A percentile compares a stretch with the other conserved stretches of the same genome.
Conservation (phyloP, 2,797 vertebrate genomes). For the Lacerta viridis region DNA sequence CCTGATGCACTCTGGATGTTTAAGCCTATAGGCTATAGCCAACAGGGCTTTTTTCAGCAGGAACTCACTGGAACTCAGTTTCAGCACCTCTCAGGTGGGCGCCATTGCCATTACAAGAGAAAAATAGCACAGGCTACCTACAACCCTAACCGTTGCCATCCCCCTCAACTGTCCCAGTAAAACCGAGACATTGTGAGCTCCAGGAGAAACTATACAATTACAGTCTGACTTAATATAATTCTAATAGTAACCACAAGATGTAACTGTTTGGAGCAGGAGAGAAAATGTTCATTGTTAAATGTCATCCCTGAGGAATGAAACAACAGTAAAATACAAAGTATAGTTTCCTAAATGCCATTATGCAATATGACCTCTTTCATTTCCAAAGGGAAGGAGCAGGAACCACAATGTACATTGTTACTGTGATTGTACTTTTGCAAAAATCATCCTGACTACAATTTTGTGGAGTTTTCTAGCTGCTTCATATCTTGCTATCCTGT, state of each 20-base stretch:
- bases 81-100: too few relatives aligned
- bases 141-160: too few relatives aligned
- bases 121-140: too few relatives aligned
- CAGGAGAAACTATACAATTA: conserved; percentile 2
- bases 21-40: neutral
- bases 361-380: neutral
- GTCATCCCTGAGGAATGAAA: neutral
- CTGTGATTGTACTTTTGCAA: neutral
- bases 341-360: conserved; percentile 20
- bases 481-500: neutral
- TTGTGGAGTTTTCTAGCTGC: neutral
- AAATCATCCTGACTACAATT: neutral
- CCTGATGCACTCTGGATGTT: neutral
- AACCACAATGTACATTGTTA: neutral
- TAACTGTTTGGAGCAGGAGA: conserved; percentile 1
- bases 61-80: too few relatives aligned
- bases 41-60: neutral
- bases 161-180: too few relatives aligned
- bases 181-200: neutral
- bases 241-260: neutral
- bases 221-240: neutral
- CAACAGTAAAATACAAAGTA: conserved; percentile 20
- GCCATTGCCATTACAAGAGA: too few relatives aligned
- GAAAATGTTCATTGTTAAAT: conserved; percentile 20
- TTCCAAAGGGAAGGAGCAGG: neutral